phyloP scores from a whole-genome alignment of 2,797 vertebrate genomes.

The Acanthurus lineatus region DNA sequence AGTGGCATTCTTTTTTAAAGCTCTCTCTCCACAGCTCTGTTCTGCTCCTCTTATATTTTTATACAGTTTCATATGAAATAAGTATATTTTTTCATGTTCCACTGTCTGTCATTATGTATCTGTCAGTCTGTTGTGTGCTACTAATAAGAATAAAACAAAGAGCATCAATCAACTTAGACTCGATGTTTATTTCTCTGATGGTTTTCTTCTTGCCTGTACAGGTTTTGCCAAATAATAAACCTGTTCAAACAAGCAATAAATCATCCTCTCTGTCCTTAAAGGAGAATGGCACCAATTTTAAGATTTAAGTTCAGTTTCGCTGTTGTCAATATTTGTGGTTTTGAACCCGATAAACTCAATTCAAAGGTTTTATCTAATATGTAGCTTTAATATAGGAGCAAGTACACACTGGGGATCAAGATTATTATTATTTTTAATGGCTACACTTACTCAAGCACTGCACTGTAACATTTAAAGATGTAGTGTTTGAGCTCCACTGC shows the following conservation, averaged over 20 bases:
- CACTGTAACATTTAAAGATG: not conserved
- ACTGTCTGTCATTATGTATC: conserved; percentile 39
- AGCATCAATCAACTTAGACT: conserved; percentile 31
- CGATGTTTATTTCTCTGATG: conserved; percentile 34
- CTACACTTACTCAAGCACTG: not conserved
- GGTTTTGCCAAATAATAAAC: conserved; percentile 37
- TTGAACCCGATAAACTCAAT: not conserved
- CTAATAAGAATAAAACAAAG: conserved; percentile 63
- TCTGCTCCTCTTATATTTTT: not conserved
- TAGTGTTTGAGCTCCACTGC: not conserved
- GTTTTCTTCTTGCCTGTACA: conserved; percentile 33
- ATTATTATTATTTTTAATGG: not conserved
- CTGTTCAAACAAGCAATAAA: conserved; percentile 25
- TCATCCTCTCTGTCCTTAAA: conserved; percentile 40
- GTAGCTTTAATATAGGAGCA: not conserved
- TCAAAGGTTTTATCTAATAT: not conserved
- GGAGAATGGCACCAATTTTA: conserved; percentile 2
- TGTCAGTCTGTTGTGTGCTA: conserved; percentile 20
- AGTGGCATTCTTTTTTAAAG: not conserved
- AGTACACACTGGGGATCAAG: too few species aligned
- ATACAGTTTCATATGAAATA: conserved; percentile 6
- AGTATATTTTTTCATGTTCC: conserved; percentile 27
- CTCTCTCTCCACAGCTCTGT: not conserved
- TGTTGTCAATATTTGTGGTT: not conserved
- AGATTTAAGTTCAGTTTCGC: not conserved